Evolutionary conservation across 2,797 vertebrate genomes (phyloP).

Genomic region (Borostomias antarcticus): DNA sequence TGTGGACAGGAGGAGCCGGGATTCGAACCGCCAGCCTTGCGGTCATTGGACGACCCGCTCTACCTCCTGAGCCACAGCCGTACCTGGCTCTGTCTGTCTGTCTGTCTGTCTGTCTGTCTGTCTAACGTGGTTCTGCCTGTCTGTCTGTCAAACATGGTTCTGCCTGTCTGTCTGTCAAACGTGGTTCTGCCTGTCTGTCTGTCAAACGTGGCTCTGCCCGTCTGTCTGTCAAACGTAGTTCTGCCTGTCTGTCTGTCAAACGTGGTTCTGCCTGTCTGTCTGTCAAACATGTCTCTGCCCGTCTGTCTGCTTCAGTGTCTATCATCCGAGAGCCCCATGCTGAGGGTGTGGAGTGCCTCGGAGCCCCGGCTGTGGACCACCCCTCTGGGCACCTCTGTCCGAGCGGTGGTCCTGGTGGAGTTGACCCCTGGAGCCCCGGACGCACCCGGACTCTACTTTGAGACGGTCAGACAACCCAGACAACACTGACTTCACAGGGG

Average conservation of each 20-base stretch:
- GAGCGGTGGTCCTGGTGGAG: constrained; percentile 61
- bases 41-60: too few species aligned
- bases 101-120: constrained; percentile 62
- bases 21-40: too few species aligned
- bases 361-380: constrained; percentile 71
- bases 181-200: constrained; percentile 12
- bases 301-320: constrained; percentile 68
- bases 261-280: constrained; percentile 9
- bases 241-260: constrained; percentile 9
- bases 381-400: constrained; percentile 62
- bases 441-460: constrained; percentile 65
- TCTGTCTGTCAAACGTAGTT: too few species aligned
- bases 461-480: constrained; percentile 69
- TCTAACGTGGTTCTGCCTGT: constrained; percentile 26
- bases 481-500: not conserved
- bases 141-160: too few species aligned
- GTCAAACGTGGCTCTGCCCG: too few species aligned
- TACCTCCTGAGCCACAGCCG: too few species aligned
- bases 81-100: constrained; percentile 7
- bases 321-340: constrained; percentile 55
- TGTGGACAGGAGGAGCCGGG: too few species aligned
- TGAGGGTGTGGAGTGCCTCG: constrained; percentile 74
- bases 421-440: constrained; percentile 54
- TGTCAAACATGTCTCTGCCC: too few species aligned
- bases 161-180: constrained; percentile 11